Evolutionary conservation across 1,140 invertebrate species (phyloP), one percentile per base, ranked within the genome.

Genomic region (Aphelenchoides fujianensis): DNA sequence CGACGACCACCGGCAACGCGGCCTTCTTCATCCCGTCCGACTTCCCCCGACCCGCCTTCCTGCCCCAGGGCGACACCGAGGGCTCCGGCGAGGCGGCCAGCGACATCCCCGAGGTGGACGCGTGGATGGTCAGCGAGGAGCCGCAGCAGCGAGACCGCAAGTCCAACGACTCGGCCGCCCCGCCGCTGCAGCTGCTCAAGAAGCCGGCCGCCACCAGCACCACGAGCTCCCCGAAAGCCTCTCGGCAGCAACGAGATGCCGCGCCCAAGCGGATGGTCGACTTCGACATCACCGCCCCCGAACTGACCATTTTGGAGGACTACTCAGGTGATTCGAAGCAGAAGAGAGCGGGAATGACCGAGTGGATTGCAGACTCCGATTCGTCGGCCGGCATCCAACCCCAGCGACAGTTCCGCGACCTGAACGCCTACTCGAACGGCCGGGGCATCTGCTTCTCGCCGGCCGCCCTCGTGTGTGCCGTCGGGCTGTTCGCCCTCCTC

Each of bases 301-400:
- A 82, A 35, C 23, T 82, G 23, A 82, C 82, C 1, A 83, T 82
- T 41, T 52, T 82, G 41, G 81, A 82, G 59, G 75, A 74, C 36
- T 72, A 81, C 31, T 70, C 71, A 2, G 77, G 76, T 77, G n/a
- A n/a, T n/a, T n/a, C n/a, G n/a, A n/a, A n/a, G n/a, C n/a, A n/a
- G n/a, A n/a, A n/a, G n/a, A n/a, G n/a, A n/a, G n/a, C n/a, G n/a
- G n/a, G n/a, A n/a, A n/a, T n/a, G n/a, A n/a, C n/a, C n/a, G n/a
- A n/a, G n/a, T n/a, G n/a, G n/a, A n/a, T n/a, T n/a, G n/a, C n/a
- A n/a, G 57, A 53, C 12, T 16, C 16, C 2, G 30, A 59, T 59
- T 59, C 41, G 23, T 16, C 12, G 12, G 12, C 41, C 23, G 30
- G 27, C 27, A n/a, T 31, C 1, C 59, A 61, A 31, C n/a, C 59